Evolutionary conservation across 2,113 vertebrate genomes (phyloP), one percentile per base, ranked within the genome.

Genomic region (Chionomys nivalis): DNA sequence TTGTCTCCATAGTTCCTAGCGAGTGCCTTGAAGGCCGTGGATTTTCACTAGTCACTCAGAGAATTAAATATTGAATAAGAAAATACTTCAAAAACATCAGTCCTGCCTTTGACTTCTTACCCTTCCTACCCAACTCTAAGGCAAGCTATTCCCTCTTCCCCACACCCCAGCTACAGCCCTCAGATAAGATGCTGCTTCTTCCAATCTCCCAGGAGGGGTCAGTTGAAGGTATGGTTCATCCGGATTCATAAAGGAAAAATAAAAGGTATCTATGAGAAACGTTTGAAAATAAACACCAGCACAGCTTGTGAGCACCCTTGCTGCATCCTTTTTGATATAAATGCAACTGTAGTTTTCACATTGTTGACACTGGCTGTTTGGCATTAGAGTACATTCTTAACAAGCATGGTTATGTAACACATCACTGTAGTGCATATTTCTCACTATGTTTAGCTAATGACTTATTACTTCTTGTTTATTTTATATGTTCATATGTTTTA

Each of bases 1-100:
- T 65, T 95, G 31, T 77, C 73, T 97, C 36, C 52, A 52, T 52
- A 63, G 47, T 42, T 87, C 12, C 77, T 68, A 92, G 31, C 1
- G 65, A 92, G 9, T 47, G 5, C 47, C 42, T 72, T 58, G 58
- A 95, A 78, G 12, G 26, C 12, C 68, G 61, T 33, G 49, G 16
- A 5, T 28, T 90, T 91, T 90, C 63, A 91, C 81, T 61, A 73
- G 72, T 86, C 58, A 83, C 49, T 49, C 58, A 77, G 10, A 76
- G 17, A 90, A 72, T 70, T 33, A 95, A 92, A 93, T n/a, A 63
- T 2, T 89, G 31, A 95, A 12, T 36, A n/a, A 90, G 63, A 73
- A 81, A 44, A 65, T 65, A 63, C 16, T 63, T 87, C 49, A 93
- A 44, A 49, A 44, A 2, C 26, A 36, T 77, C 44, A 9, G 24